Evolutionary conservation across 64 coral and sea anemone genomes (phyloP).

Genomic region (Pachyseris speciosa): DNA sequence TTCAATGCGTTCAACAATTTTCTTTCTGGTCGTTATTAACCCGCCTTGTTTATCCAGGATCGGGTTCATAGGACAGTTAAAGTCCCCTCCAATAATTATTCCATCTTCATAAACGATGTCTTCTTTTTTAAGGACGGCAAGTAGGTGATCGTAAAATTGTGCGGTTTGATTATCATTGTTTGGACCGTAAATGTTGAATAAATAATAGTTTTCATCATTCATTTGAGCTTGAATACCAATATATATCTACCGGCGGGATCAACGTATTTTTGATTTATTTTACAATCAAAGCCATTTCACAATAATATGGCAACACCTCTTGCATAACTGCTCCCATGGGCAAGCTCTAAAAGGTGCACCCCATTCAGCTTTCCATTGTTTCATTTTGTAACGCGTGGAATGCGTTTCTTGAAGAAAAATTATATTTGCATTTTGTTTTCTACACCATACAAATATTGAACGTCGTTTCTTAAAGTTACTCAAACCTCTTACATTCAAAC

Average conservation of each 20-base stretch:
- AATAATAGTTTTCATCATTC: background rate
- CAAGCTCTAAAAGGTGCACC: background rate
- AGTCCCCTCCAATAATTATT: background rate
- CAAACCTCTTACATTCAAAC: too few relatives aligned
- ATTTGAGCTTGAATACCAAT: constrained; percentile 4
- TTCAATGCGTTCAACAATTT: background rate
- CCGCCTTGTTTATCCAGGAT: background rate
- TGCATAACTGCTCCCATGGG: background rate
- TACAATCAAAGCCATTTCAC: background rate
- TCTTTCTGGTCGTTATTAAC: background rate
- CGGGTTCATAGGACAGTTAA: background rate
- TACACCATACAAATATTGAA: too few relatives aligned
- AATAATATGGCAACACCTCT: background rate
- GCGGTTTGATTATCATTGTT: background rate
- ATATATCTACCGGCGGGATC: background rate
- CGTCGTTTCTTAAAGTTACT: too few relatives aligned
- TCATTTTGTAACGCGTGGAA: background rate
- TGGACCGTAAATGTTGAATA: background rate
- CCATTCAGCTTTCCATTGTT: constrained; percentile 2
- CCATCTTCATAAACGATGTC: background rate
- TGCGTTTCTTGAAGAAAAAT: too few relatives aligned
- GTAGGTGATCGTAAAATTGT: background rate
- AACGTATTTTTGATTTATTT: background rate
- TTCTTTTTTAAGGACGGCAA: background rate
- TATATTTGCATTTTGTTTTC: too few relatives aligned